A percentile compares a stretch with the other conserved stretches of the same genome.
Evolutionary conservation across 2,113 vertebrate species (phyloP).

Genomic region (Misgurnus mizolepis): DNA sequence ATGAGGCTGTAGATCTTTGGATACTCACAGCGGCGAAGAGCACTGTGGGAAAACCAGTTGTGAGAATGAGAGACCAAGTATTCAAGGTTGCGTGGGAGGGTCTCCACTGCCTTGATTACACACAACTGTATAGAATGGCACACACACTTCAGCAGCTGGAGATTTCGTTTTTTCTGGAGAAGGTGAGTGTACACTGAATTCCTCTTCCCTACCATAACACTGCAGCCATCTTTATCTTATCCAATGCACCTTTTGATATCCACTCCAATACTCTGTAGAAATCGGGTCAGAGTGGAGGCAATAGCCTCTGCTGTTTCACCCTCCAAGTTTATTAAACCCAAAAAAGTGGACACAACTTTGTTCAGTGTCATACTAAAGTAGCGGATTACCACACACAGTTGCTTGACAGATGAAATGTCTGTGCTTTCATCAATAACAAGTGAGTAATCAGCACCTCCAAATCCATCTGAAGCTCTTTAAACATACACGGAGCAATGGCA

Average conservation of each 20-base stretch:
- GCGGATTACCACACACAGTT: conserved; percentile 1
- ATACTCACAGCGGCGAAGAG: neutral
- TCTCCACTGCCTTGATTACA: conserved; percentile 37
- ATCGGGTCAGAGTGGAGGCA: neutral
- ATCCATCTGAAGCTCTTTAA: too few relatives aligned
- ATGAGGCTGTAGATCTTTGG: neutral
- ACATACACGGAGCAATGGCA: too few relatives aligned
- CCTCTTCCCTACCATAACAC: conserved; percentile 37
- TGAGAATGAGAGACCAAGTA: conserved; percentile 22
- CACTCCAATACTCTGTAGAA: conserved; percentile 4
- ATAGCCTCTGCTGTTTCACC: conserved; percentile 38
- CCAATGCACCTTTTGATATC: conserved; percentile 20
- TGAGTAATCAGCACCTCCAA: conserved; percentile 24
- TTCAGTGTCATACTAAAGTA: neutral
- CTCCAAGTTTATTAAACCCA: conserved; percentile 13
- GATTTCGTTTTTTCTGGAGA: conserved; percentile 21
- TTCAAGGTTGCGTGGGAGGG: conserved; percentile 16
- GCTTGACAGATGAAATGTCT: conserved; percentile 30
- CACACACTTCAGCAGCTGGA: conserved; percentile 14
- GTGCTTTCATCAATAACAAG: conserved; percentile 39
- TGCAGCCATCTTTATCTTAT: conserved; percentile 22
- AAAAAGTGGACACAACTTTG: conserved; percentile 40
- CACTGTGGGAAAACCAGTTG: conserved; percentile 34
- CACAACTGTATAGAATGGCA: too few relatives aligned
- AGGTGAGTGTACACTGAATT: conserved; percentile 43